A percentile compares a stretch with the other conserved stretches of the same genome.
Evolutionary conservation across 2,113 vertebrate genomes (phyloP).

Genomic region (Glaucidium brasilianum): DNA sequence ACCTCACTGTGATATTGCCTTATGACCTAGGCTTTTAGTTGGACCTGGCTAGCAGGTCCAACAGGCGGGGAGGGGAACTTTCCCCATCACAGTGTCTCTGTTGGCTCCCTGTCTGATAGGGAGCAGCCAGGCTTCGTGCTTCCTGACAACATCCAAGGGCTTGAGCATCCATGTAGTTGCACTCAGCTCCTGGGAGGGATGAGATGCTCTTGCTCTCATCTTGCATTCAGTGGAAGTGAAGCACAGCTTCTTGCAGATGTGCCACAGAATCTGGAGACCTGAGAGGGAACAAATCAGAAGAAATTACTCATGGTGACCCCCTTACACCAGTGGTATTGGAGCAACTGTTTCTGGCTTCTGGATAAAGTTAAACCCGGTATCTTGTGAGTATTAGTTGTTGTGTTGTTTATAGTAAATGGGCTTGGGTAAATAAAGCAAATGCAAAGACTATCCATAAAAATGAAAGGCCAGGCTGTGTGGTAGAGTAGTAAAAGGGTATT

Average conservation of each 20-base stretch:
- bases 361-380: neutral
- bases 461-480: neutral
- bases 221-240: neutral
- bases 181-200: neutral
- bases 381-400: neutral
- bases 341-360: neutral
- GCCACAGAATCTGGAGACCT: neutral
- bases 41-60: neutral
- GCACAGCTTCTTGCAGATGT: neutral
- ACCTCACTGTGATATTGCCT: rapidly evolving
- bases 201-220: neutral
- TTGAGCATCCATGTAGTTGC: neutral
- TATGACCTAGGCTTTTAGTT: too few relatives aligned
- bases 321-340: neutral
- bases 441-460: neutral
- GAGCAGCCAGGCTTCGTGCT: neutral
- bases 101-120: neutral
- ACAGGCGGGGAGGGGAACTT: rapidly evolving
- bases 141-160: neutral
- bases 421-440: neutral
- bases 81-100: neutral
- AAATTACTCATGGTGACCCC: neutral
- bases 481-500: neutral
- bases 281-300: neutral
- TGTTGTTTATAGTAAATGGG: neutral